Evolutionary conservation across 2,888 invertebrate species (phyloP).

Genomic region (Tetragonula carbonaria): DNA sequence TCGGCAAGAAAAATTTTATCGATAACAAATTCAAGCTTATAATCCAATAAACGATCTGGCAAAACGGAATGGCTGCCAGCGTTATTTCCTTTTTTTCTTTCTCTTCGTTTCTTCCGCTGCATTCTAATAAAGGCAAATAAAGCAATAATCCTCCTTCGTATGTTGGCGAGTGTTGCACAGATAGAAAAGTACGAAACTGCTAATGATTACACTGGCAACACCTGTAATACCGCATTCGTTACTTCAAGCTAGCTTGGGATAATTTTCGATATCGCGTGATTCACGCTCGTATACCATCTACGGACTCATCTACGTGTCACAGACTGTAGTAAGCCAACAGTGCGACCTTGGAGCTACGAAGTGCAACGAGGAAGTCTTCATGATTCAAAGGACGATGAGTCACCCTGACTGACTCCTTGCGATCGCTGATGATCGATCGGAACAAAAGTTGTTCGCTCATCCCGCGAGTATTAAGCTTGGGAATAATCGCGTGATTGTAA

Average conservation of each 20-base stretch:
- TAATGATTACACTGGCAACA: conserved; percentile 63
- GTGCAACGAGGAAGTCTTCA: conserved; percentile 49
- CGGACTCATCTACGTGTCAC: conserved; percentile 60
- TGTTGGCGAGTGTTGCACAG: neutral
- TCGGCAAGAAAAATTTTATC: too few relatives aligned
- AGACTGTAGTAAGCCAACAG: conserved; percentile 47
- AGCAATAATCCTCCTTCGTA: neutral
- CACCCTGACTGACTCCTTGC: neutral
- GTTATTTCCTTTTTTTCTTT: neutral
- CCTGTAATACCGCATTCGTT: conserved; percentile 66
- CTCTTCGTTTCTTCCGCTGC: neutral
- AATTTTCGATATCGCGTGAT: conserved; percentile 72
- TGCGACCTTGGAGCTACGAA: conserved; percentile 44
- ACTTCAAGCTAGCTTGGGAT: conserved; percentile 49
- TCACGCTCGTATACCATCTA: conserved; percentile 57
- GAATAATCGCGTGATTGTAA: neutral
- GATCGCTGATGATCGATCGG: neutral
- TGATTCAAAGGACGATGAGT: conserved; percentile 13
- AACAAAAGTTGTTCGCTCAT: conserved; percentile 4
- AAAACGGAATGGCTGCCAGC: neutral
- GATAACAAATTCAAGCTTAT: neutral
- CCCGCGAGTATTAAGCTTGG: neutral
- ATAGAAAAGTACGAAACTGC: conserved; percentile 48
- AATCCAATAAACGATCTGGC: conserved; percentile 2
- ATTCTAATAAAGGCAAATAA: neutral